Base-by-base conservation (phyloP, 35 echinoderm and acorn worm species). In the Lytechinus pictus region DNA sequence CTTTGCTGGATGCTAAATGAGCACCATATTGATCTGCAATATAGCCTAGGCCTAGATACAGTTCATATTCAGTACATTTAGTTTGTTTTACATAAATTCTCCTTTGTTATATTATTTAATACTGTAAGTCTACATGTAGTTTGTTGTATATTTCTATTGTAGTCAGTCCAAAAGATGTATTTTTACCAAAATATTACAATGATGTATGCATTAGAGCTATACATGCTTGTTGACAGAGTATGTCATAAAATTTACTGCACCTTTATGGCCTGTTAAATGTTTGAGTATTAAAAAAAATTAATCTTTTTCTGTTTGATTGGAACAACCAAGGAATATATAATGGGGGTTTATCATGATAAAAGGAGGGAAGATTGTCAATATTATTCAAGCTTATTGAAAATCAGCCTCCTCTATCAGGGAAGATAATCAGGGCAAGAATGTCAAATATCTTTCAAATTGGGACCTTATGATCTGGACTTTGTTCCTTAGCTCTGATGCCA, bases 381-480 rank as follows among this genome's bases (percentile, higher is more conserved):
- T 79, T 79, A 79, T 79, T 79, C 66, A 79, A 79, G 66, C 66
- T n/a, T 79, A n/a, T 79, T 58, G 56, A 58, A 57, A 58, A 58
- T 58, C 56, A 58, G 56, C 56, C 56, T 24, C 66, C 21, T 79
- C 66, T 79, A 79, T 79, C 61, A 71, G 61, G 14, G 61, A 71
- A 71, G 61, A 71, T 71, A 71, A 71, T 71, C 66, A 79, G 66
- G 66, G 21, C 66, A 79, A 24, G 66, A 79, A 79, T 79, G 66
- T 79, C 66, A 79, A 79, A 79, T 24, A 79, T 79, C 66, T 79
- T 79, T 79, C 66, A 79, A 79, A 79, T 79, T 79, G 66, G 19
- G 21, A 24, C 66, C 66, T 24, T 79, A 19, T 24, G n/a, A 16
- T 24, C 16, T 79, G 66, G 66, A 79, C 66, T 79, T 79, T 79